Percentiles rank a stretch among this genome's conserved stretches.
phyloP scores from a whole-genome alignment of 2,113 vertebrate genomes.

The Hemichromis elongatus region DNA sequence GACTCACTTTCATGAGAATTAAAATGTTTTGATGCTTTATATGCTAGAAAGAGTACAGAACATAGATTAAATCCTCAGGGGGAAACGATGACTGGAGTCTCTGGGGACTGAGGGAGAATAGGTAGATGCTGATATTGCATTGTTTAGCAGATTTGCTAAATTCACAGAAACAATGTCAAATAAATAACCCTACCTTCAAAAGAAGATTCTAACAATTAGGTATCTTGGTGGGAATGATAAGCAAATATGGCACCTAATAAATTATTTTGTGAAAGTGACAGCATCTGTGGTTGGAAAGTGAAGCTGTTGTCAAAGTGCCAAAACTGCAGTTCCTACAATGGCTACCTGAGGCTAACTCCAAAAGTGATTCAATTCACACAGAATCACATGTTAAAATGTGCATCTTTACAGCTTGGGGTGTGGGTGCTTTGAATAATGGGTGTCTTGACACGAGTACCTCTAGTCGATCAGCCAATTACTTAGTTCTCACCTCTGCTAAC shows the following conservation, averaged over 20 bases:
- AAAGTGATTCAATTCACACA: background rate
- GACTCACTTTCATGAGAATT: background rate
- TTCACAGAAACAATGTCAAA: background rate
- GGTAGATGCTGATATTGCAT: background rate
- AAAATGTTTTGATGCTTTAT: background rate
- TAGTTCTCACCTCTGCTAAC: background rate
- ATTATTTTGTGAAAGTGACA: background rate
- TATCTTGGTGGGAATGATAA: background rate
- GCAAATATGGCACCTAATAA: background rate
- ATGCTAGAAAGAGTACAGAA: background rate
- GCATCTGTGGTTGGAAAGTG: background rate
- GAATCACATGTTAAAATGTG: background rate
- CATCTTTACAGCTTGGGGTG: background rate
- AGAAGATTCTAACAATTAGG: background rate
- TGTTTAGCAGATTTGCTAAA: background rate
- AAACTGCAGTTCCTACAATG: background rate
- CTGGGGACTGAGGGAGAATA: background rate
- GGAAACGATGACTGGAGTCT: conserved; percentile 8
- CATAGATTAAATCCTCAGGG: conserved; percentile 16
- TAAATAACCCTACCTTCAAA: background rate
- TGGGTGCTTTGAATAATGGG: background rate
- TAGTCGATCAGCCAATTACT: background rate
- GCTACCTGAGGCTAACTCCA: background rate
- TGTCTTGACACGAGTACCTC: background rate
- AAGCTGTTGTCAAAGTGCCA: background rate